A percentile compares a stretch with the other conserved stretches of the same genome.
These are phyloP conservation scores for Araneus ventricosus DNA, from an alignment of 1,140 invertebrate species.

Conservation along the genomic window DNA sequence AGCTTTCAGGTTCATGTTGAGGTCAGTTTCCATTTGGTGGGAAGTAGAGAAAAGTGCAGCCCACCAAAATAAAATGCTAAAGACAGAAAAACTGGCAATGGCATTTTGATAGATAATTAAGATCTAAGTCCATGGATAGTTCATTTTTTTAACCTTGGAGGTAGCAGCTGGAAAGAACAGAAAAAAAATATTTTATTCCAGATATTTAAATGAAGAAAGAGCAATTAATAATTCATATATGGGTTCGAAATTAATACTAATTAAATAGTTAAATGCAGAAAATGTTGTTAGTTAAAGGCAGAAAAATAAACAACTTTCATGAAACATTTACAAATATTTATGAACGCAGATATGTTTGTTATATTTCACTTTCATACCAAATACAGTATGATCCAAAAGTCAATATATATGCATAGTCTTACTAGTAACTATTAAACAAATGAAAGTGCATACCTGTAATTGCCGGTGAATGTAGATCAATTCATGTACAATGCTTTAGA, in stretches of 20 bases:
- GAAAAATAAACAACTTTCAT: neutral
- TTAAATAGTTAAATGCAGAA: too few species aligned
- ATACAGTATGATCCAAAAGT: too few species aligned
- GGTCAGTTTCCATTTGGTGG: conserved; percentile 9
- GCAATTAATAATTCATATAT: neutral
- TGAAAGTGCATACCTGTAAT: too few species aligned
- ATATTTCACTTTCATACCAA: too few species aligned
- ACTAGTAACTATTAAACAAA: too few species aligned
- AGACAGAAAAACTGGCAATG: neutral
- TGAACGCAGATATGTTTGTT: too few species aligned
- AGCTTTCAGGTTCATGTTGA: conserved; percentile 47
- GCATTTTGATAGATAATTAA: neutral
- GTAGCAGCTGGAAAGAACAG: neutral
- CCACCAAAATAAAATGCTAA: conserved; percentile 8
- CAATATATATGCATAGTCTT: too few species aligned
- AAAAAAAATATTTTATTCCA: neutral
- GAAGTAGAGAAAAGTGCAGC: neutral
- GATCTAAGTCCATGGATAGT: neutral
- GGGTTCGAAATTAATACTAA: too few species aligned
- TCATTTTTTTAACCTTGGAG: neutral
- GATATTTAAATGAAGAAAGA: neutral
- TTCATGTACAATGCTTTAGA: too few species aligned
- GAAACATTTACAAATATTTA: too few species aligned
- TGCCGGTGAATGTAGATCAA: too few species aligned
- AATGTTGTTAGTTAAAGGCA: neutral